phyloP scores from a whole-genome alignment of 2,888 invertebrate genomes.

The Mesochorus sp. region DNA sequence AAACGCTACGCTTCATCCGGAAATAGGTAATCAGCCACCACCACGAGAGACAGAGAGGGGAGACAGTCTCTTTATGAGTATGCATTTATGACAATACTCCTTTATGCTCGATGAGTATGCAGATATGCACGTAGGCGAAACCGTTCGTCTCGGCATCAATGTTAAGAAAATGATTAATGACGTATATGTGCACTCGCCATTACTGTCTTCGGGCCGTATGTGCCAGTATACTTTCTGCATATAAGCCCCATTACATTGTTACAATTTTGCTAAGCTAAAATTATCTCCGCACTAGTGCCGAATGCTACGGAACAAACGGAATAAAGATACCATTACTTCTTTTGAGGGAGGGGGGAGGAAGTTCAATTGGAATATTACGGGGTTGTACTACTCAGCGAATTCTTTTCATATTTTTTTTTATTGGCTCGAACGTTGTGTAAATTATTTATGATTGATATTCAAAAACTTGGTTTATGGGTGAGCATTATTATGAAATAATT shows the following conservation, averaged over 20 bases:
- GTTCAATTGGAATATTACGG: background rate
- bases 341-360: background rate
- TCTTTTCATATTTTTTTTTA: no score
- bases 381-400: no score
- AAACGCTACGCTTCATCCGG: slow-evolving; percentile 60
- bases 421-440: no score
- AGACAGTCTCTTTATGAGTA: slow-evolving; percentile 50
- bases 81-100: slow-evolving; percentile 61
- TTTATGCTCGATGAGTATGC: slow-evolving; percentile 58
- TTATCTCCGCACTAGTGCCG: no score
- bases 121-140: slow-evolving; percentile 48
- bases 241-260: no score
- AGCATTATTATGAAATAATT: no score
- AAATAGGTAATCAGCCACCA: slow-evolving; percentile 60
- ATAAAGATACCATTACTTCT: no score
- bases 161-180: slow-evolving; percentile 56
- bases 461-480: no score
- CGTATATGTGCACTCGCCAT: slow-evolving; percentile 43
- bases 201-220: slow-evolving; percentile 47
- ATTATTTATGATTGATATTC: no score
- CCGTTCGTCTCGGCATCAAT: slow-evolving; percentile 40
- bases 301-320: no score
- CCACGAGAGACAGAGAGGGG: background rate
- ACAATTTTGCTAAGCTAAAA: no score
- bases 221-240: slow-evolving; percentile 19